Percentiles rank a stretch among this genome's conserved stretches.
Conservation (phyloP, 2,113 vertebrate genomes). For the Murina feae region DNA sequence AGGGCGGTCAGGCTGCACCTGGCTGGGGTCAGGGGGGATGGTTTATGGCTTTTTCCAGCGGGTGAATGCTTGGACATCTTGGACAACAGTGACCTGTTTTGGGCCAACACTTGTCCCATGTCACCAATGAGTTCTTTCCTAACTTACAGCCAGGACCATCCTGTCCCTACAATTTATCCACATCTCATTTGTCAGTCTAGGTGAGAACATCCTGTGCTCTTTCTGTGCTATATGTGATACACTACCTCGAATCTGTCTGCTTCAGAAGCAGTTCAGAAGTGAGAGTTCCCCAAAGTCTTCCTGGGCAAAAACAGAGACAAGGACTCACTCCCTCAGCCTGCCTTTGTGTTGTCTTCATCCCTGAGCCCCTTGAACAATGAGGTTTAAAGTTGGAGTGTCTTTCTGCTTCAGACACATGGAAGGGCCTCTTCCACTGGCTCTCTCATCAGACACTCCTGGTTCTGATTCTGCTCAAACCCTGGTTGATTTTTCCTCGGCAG, state of each 20-base stretch:
- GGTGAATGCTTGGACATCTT: too few species aligned
- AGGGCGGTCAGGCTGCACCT: too few species aligned
- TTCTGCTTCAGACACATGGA: not conserved
- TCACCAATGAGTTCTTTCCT: not conserved
- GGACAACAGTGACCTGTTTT: not conserved
- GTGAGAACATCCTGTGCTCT: not conserved
- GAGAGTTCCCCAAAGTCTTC: slow-evolving; percentile 1
- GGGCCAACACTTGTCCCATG: not conserved
- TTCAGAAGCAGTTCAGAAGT: slow-evolving; percentile 34
- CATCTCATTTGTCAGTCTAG: not conserved
- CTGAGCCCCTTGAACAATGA: not conserved
- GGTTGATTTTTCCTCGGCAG: not conserved
- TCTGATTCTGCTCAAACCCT: not conserved
- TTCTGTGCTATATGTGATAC: not conserved
- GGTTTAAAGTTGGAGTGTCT: not conserved
- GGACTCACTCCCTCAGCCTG: not conserved
- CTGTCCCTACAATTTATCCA: not conserved
- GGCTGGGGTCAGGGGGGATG: too few species aligned
- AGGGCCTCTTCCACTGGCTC: not conserved
- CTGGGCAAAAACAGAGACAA: not conserved
- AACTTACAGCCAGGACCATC: not conserved
- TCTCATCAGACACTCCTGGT: not conserved
- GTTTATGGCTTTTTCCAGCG: too few species aligned
- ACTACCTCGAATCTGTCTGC: slow-evolving; percentile 1
- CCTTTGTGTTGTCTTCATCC: not conserved